Base-by-base conservation (phyloP, 2,113 vertebrate genomes). In the Callipepla squamata region DNA sequence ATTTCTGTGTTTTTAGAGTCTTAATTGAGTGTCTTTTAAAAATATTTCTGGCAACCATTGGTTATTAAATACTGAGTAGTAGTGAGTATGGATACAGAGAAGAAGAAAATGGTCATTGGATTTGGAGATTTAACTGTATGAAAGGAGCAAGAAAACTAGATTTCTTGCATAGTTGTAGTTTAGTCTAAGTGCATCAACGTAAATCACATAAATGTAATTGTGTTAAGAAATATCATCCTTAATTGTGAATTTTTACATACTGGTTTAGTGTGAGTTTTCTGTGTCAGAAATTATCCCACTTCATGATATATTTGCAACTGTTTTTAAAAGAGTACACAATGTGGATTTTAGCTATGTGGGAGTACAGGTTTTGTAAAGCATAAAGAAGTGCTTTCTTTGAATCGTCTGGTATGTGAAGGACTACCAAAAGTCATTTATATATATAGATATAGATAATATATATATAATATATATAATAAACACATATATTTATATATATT, bases 361-460 rank as follows among this genome's bases (percentile, higher is more conserved):
- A 70, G n/a, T 70, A 32, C 19, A 62, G 34, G 6, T 80, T 94
- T 77, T 26, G 23, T 79, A 28, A 53, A 30, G n/a, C 40, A 20
- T 92, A 55, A 59, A 70, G 32, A 86, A 40, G 53, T 61, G 25
- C 21, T 15, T n/a, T 48, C 23, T 66, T 81, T 5, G 22, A 50
- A n/a, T 89, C 22, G 79, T 55, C 44, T 61, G 40, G 5, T 73
- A 40, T 58, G 20, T 85, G 83, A 82, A 90, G 59, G 20, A 93
- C 69, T 62, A 80, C 32, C 42, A 86, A 63, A 77, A 85, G 12
- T 6, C 44, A 79, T 19, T 69, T 72, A 44, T 11, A 62, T 7
- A 36, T 36, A 36, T 36, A 36, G 36, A 36, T 36, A 36, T 36
- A 36, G 34, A 36, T 36, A 36, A 36, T 36, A 36, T 36, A 36